Percentiles rank a stretch among this genome's conserved stretches.
Evolutionary conservation across 2,888 invertebrate species (phyloP).

Genomic region (Clistopyga incitator): DNA sequence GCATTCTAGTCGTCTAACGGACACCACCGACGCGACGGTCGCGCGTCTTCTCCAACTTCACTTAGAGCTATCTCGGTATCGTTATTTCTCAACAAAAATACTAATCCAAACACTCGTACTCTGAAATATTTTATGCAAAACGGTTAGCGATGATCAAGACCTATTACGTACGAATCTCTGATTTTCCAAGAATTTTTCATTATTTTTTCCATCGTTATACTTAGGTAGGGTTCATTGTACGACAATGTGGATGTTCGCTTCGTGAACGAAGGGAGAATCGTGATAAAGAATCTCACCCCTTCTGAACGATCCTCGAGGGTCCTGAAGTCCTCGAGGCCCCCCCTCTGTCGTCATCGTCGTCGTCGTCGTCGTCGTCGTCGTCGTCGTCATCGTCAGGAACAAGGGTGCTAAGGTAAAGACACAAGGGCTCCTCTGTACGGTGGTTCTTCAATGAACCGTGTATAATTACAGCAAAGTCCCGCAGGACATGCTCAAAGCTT

Average conservation of each 20-base stretch:
- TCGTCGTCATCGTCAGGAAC: conserved; percentile 3
- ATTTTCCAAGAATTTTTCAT: background rate
- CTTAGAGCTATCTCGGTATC: background rate
- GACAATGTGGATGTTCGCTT: background rate
- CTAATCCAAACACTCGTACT: too few species aligned
- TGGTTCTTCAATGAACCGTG: conserved; percentile 47
- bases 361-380: conserved; percentile 5
- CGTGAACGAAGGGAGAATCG: conserved; percentile 10
- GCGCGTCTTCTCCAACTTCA: background rate
- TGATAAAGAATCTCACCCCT: background rate
- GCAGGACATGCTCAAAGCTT: conserved; percentile 38
- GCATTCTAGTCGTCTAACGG: conserved; percentile 45
- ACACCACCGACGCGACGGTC: background rate
- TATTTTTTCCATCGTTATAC: background rate
- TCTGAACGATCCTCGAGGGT: background rate
- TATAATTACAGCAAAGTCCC: conserved; percentile 49
- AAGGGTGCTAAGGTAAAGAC: conserved; percentile 40
- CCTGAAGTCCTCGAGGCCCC: conserved; percentile 30
- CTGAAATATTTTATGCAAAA: too few species aligned
- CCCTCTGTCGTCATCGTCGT: conserved; percentile 4
- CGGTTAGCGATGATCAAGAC: too few species aligned
- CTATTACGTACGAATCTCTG: background rate
- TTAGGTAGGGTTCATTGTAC: conserved; percentile 36
- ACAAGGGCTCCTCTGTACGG: conserved; percentile 29
- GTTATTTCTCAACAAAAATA: too few species aligned